phyloP scores from a whole-genome alignment of 1,140 invertebrate genomes.

The Aricia agestis region DNA sequence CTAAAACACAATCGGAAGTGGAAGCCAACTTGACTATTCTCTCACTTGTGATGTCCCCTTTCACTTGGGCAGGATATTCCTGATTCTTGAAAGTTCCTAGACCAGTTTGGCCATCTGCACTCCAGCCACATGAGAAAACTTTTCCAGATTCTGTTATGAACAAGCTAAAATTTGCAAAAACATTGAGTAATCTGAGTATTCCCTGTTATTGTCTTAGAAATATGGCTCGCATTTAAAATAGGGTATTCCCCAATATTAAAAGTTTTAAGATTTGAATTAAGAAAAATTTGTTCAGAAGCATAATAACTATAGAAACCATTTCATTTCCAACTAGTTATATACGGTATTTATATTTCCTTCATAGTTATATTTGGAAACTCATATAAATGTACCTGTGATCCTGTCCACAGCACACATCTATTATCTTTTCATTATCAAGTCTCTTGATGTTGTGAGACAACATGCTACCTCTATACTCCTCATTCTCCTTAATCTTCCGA shows the following conservation, averaged over 20 bases:
- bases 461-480: constrained; percentile 83
- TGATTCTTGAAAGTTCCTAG: constrained; percentile 82
- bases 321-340: no score
- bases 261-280: no score
- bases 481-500: constrained; percentile 85
- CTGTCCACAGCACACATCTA: constrained; percentile 88
- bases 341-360: no score
- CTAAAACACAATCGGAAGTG: constrained; percentile 91
- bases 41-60: constrained; percentile 90
- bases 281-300: no score
- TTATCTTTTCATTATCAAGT: constrained; percentile 80
- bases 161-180: constrained; percentile 78
- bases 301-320: no score
- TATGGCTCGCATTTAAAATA: no score
- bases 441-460: constrained; percentile 81
- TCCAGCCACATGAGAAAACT: constrained; percentile 94
- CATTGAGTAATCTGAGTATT: background rate
- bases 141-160: constrained; percentile 87
- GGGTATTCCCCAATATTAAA: no score
- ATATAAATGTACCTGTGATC: no score
- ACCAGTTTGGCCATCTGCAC: constrained; percentile 96
- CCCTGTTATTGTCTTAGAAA: no score
- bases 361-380: no score
- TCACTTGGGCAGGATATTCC: constrained; percentile 78
- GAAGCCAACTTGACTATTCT: constrained; percentile 89